phyloP scores from a whole-genome alignment of 2,797 vertebrate genomes.

The Pelochelys cantorii region DNA sequence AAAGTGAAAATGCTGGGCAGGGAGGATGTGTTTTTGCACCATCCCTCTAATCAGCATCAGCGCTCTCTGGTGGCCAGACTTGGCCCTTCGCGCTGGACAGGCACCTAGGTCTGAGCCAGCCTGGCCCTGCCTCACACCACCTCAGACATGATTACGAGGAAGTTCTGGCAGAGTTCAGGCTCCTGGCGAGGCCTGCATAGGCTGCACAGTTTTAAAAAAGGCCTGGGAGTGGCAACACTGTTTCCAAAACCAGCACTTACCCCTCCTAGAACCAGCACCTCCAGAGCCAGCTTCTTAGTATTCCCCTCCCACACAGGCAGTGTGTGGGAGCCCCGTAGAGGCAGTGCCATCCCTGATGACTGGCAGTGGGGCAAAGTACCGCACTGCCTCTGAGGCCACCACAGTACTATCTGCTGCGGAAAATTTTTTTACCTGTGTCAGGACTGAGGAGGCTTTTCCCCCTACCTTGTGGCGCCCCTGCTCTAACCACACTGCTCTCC shows the following conservation, averaged over 20 bases:
- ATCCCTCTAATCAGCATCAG: neutral
- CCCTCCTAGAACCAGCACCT: neutral
- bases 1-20: neutral
- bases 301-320: neutral
- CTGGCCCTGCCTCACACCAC: neutral
- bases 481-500: neutral
- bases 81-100: neutral
- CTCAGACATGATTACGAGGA: neutral
- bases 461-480: neutral
- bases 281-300: neutral
- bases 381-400: neutral
- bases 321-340: neutral
- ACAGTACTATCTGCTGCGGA: neutral
- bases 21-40: neutral
- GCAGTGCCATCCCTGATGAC: neutral
- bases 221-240: neutral
- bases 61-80: neutral
- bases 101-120: neutral
- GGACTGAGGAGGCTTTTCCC: neutral
- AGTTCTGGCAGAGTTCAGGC: neutral
- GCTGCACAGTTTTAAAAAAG: neutral
- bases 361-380: neutral
- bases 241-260: neutral
- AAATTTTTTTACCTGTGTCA: neutral
- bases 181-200: neutral